Base-by-base conservation (phyloP, 2,888 invertebrate species). In the Drosophila kuntzei region DNA sequence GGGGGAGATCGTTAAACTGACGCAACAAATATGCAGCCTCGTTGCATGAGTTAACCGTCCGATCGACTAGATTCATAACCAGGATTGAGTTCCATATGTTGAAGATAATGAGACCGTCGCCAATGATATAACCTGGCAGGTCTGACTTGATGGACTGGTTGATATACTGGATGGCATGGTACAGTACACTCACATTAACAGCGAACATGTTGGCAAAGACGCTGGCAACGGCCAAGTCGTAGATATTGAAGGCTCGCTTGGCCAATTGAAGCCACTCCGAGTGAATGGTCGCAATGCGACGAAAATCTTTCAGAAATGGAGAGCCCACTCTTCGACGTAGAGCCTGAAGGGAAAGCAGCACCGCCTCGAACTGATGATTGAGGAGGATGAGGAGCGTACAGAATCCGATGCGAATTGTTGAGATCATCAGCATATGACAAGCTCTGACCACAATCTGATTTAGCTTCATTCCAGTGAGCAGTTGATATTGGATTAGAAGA, bases 151-250 rank as follows among this genome's bases (percentile, higher is more conserved):
- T 66, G 3, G 59, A 55, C 0, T 32, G 4, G 9, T 87, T 82
- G 5, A 14, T 3, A 16, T 58, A 80, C 32, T 79, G 76, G 0
- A 90, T 71, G 4, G 75, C 76, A 14, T 82, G 76, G 36, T 90
- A 90, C 1, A 89, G 41, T 1, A 82, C 64, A 16, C 5, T 79
- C 4, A 87, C 50, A 7, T 63, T 79, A 11, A 14, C 5, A 3
- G 58, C 49, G 14, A 89, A 84, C 55, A 84, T 60, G 11, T 68
- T 70, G 1, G 71, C 2, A 7, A 84, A 60, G 0, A 78, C 4
- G 2, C 39, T 60, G 14, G 71, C 66, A 44, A 71, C 65, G 14
- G 53, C 43, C 8, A 71, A 0, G 9, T 81, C 76, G 4, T 49
- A 79, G 3, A 77, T 20, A 3, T 34, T 0, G 9, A 89, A 78